phyloP scores from a whole-genome alignment of 1,140 invertebrate species.

The Ephestia elutella region DNA sequence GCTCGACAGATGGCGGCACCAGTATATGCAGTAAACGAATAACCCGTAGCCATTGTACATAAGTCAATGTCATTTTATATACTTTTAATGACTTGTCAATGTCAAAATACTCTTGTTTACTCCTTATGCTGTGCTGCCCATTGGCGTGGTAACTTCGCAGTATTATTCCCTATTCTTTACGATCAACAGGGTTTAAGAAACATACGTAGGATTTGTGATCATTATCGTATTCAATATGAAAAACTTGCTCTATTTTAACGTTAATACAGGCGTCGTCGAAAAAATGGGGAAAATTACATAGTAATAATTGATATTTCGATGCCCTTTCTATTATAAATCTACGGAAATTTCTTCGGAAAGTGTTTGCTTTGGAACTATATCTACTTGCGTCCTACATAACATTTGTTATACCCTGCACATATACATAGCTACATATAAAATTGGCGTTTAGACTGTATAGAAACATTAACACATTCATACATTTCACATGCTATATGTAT shows the following conservation, averaged over 20 bases:
- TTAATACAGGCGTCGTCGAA: too few relatives aligned
- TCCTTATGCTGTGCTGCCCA: too few relatives aligned
- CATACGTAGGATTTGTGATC: constrained; percentile 2
- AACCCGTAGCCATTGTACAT: too few relatives aligned
- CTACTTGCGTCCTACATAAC: constrained; percentile 15
- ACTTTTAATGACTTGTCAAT: too few relatives aligned
- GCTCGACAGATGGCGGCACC: too few relatives aligned
- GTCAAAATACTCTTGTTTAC: too few relatives aligned
- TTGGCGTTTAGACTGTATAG: constrained; percentile 25
- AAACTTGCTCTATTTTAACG: not conserved
- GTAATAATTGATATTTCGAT: too few relatives aligned
- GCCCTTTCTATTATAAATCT: too few relatives aligned
- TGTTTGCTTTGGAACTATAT: not conserved
- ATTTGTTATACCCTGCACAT: constrained; percentile 20
- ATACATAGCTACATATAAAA: constrained; percentile 29
- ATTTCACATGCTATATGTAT: constrained; percentile 16
- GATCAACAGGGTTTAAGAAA: constrained; percentile 8
- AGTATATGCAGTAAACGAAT: too few relatives aligned
- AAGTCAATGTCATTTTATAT: too few relatives aligned
- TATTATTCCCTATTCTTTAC: not conserved
- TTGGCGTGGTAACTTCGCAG: too few relatives aligned
- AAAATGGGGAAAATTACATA: too few relatives aligned
- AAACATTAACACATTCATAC: constrained; percentile 22
- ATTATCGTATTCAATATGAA: not conserved
- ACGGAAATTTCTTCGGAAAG: not conserved